A percentile compares a stretch with the other conserved stretches of the same genome.
Evolutionary conservation across 2,113 vertebrate genomes (phyloP).

Genomic region (Channa argus): DNA sequence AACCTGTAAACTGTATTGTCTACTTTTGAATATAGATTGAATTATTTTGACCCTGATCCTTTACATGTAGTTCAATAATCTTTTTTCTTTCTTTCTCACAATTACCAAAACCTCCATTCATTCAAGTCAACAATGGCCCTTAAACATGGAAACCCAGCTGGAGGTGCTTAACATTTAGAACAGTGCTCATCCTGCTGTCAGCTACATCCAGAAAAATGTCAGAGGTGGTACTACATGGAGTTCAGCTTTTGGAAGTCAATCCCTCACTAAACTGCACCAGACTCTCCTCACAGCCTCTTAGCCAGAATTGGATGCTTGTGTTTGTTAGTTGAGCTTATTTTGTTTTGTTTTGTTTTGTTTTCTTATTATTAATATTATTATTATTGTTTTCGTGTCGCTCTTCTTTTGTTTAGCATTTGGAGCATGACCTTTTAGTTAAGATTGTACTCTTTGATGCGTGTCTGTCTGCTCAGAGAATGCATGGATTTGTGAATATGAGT

Average conservation of each 20-base stretch:
- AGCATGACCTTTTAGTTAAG: not conserved
- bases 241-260: constrained; percentile 71
- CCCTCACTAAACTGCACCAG: constrained; percentile 42
- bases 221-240: constrained; percentile 71
- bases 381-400: not conserved
- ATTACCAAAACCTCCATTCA: constrained; percentile 58
- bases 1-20: not conserved
- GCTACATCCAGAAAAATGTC: constrained; percentile 73
- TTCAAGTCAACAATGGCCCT: constrained; percentile 79
- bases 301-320: constrained; percentile 8
- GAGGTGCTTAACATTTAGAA: constrained; percentile 78
- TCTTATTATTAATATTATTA: too few species aligned
- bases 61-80: constrained; percentile 24
- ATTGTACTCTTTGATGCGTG: not conserved
- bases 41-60: constrained; percentile 37
- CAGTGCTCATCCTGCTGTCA: constrained; percentile 73
- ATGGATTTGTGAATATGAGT: constrained; percentile 1
- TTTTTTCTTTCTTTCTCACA: constrained; percentile 49
- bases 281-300: constrained; percentile 53
- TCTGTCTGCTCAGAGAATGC: not conserved
- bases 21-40: constrained; percentile 16
- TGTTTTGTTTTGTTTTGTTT: not conserved
- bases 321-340: constrained; percentile 25
- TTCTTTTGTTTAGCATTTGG: not conserved
- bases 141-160: constrained; percentile 81